Base-by-base conservation (phyloP, 2,888 invertebrate genomes). In the Parthenolecanium corni region DNA sequence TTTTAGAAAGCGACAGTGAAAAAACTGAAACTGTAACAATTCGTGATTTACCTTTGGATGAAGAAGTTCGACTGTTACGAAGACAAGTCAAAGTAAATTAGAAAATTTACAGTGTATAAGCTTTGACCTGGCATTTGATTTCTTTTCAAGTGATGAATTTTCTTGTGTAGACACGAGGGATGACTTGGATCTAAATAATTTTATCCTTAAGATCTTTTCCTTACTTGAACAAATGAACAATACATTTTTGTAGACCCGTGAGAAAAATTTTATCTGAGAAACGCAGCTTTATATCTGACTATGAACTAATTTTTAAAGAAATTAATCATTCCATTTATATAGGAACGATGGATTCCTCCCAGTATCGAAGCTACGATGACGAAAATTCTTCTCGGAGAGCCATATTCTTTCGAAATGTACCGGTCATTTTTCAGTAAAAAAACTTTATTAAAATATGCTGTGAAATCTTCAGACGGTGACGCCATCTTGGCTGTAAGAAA, bases 401-500 rank as follows among this genome's bases (percentile, higher is more conserved):
- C 77, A 5, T 77, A 75, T 68, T 73, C 76, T 2, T 70, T 81
- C 47, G 77, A 79, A 69, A 71, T 72, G 25, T 89, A 73, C 75
- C 79, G 71, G 66, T 76, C 76, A 11, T 68, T 76, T 18, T 70
- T 70, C 46, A 82, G 82, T 67, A 90, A 90, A 74, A 80, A 82
- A 40, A 77, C 81, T 64, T 71, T 90, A 14, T 71, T 90, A 9
- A 85, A 88, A 70, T 81, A 81, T 65, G 83, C 88, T 0, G 74
- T 89, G 31, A 76, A 77, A 25, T 78, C 81, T 56, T 85, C 84
- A 5, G 85, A 87, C 74, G 90, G 89, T 23, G 86, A 89, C 77
- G 81, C 84, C 23, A 83, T 89, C 67, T 74, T 85, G 57, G 79
- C 80, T 66, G 84, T 84, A 71, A 72, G 77, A 74, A 65, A 42